These are phyloP conservation scores for Gastracanthus pulcherrimus DNA, from an alignment of 2,888 invertebrate genomes.

Conservation along the genomic window DNA sequence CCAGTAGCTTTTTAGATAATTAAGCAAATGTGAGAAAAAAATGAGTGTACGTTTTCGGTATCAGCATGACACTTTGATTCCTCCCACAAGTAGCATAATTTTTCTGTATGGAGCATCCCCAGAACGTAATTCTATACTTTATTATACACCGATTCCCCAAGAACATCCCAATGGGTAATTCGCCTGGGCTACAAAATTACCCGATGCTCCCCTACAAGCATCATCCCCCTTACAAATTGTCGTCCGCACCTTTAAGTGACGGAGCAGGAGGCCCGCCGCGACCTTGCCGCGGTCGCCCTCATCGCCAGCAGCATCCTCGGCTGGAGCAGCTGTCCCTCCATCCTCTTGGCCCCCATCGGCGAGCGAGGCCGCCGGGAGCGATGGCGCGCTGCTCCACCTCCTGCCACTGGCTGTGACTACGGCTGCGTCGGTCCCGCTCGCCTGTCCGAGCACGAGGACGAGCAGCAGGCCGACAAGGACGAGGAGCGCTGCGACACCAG, in stretches of 20 bases:
- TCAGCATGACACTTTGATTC: too few relatives aligned
- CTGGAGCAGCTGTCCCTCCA: neutral
- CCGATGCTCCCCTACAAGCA: too few relatives aligned
- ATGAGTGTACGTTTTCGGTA: too few relatives aligned
- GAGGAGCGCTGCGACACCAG: neutral
- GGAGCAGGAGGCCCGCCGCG: conserved; percentile 22
- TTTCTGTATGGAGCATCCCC: too few relatives aligned
- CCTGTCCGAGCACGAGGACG: conserved; percentile 3
- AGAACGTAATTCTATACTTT: too few relatives aligned
- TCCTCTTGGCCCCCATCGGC: neutral
- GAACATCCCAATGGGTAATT: too few relatives aligned
- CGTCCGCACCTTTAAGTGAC: conserved; percentile 52
- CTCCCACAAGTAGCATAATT: too few relatives aligned
- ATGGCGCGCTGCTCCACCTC: neutral
- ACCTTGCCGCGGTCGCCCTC: neutral
- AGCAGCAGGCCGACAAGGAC: neutral
- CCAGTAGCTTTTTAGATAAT: too few relatives aligned
- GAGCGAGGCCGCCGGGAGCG: neutral
- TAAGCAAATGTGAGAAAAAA: too few relatives aligned
- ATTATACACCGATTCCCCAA: too few relatives aligned
- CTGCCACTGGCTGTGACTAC: neutral
- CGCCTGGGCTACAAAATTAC: too few relatives aligned
- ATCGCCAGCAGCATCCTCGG: neutral
- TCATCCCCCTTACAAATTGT: too few relatives aligned
- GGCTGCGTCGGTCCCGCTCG: conserved; percentile 18